These are phyloP conservation scores for Urocolius indicus DNA, from an alignment of 2,113 vertebrate genomes.

Conservation along the genomic window DNA sequence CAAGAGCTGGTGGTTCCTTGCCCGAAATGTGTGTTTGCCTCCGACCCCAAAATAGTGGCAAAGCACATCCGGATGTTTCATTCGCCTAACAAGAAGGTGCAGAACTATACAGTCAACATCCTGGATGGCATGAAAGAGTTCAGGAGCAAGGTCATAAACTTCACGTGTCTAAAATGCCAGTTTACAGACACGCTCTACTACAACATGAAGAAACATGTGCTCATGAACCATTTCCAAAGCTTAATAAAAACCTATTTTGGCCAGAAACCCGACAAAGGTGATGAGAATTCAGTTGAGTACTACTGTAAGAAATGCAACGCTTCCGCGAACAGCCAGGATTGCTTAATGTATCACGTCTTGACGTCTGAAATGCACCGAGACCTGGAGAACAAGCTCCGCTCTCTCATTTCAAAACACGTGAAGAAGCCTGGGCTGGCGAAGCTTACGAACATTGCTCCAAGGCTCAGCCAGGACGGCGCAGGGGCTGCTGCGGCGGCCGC, in stretches of 20 bases:
- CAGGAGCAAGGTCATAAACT: constrained; percentile 78
- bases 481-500: background rate
- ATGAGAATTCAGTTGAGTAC: constrained; percentile 70
- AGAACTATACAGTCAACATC: constrained; percentile 72
- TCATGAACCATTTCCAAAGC: constrained; percentile 82
- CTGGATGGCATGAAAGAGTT: constrained; percentile 72
- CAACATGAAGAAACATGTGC: constrained; percentile 89
- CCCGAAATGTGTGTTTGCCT: constrained; percentile 82
- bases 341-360: constrained; percentile 91
- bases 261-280: constrained; percentile 66
- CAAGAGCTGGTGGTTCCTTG: constrained; percentile 84
- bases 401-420: constrained; percentile 84
- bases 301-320: constrained; percentile 91
- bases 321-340: constrained; percentile 85
- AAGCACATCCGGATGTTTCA: constrained; percentile 87
- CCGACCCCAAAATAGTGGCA: constrained; percentile 79
- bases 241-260: constrained; percentile 84
- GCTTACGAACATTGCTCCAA: constrained; percentile 78
- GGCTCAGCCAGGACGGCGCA: constrained; percentile 35
- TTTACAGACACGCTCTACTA: constrained; percentile 87
- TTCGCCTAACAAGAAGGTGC: constrained; percentile 65
- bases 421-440: constrained; percentile 72
- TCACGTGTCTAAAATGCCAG: constrained; percentile 84
- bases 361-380: constrained; percentile 88
- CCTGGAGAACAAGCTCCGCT: constrained; percentile 86